phyloP scores from a whole-genome alignment of 2,113 vertebrate genomes.

The Antechinus flavipes region DNA sequence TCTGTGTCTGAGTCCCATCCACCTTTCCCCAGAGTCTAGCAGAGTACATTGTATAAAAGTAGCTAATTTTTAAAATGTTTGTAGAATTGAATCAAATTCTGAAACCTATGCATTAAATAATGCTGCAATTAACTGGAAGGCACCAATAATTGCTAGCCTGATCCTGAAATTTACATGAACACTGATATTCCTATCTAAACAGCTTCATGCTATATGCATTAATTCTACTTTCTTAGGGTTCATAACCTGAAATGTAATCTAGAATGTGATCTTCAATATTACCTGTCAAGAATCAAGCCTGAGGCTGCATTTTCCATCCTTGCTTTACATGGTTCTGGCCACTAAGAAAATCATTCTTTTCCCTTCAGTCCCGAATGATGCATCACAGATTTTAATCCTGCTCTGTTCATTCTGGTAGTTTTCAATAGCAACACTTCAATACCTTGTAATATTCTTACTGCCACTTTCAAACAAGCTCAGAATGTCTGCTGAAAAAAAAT shows the following conservation, averaged over 20 bases:
- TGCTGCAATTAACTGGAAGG: not conserved
- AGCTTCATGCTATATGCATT: not conserved
- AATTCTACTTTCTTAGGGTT: not conserved
- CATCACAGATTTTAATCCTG: conserved; percentile 11
- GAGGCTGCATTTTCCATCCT: not conserved
- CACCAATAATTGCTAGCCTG: conserved; percentile 15
- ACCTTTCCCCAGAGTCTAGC: not conserved
- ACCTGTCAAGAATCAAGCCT: not conserved
- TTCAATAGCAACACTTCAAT: not conserved
- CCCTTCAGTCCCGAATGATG: not conserved
- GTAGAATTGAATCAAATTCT: not conserved
- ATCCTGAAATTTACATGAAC: not conserved
- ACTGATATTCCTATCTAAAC: conserved; percentile 5
- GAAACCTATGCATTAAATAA: conserved; percentile 18
- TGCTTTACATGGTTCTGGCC: not conserved
- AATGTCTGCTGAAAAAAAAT: conserved; percentile 58
- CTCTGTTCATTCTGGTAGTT: conserved; percentile 1
- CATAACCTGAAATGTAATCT: not conserved
- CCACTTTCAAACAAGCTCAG: conserved; percentile 56
- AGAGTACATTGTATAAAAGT: not conserved
- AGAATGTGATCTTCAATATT: not conserved
- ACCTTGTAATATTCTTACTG: conserved; percentile 45
- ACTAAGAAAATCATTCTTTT: not conserved
- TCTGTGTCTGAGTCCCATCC: not conserved
- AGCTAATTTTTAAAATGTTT: not conserved